These are phyloP conservation scores for Eilema depressum DNA, from an alignment of 2,888 invertebrate genomes.

Conservation along the genomic window DNA sequence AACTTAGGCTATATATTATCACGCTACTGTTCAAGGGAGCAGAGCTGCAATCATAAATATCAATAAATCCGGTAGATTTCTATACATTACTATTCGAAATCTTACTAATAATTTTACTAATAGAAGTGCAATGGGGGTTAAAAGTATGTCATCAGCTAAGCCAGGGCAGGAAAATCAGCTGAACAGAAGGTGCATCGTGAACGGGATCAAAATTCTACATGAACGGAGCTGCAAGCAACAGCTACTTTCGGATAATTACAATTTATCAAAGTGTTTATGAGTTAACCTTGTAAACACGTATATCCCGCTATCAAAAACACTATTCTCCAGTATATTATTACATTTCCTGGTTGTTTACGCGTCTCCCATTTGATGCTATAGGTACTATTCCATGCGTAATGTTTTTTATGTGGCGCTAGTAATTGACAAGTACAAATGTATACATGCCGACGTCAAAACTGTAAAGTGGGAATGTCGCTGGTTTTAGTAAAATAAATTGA, in stretches of 20 bases:
- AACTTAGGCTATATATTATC: too few relatives aligned
- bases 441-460: slow-evolving; percentile 29
- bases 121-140: too few relatives aligned
- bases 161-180: too few relatives aligned
- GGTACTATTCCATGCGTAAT: slow-evolving; percentile 13
- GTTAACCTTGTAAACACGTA: slow-evolving; percentile 12
- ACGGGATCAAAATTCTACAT: too few relatives aligned
- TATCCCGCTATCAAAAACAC: slow-evolving; percentile 24
- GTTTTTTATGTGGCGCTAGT: slow-evolving; percentile 23
- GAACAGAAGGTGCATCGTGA: too few relatives aligned
- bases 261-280: slow-evolving; percentile 18
- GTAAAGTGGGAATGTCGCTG: neutral
- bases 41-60: too few relatives aligned
- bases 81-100: too few relatives aligned
- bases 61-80: too few relatives aligned
- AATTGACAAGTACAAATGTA: slow-evolving; percentile 26
- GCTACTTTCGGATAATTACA: slow-evolving; percentile 9
- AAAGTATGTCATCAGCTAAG: too few relatives aligned
- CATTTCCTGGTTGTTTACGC: slow-evolving; percentile 29
- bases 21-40: too few relatives aligned
- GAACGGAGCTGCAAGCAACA: neutral
- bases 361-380: slow-evolving; percentile 34
- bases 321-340: neutral
- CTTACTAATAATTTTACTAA: too few relatives aligned
- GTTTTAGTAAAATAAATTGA: neutral